Base-by-base conservation (phyloP, 2,797 vertebrate genomes). In the Sebastiscus tertius region DNA sequence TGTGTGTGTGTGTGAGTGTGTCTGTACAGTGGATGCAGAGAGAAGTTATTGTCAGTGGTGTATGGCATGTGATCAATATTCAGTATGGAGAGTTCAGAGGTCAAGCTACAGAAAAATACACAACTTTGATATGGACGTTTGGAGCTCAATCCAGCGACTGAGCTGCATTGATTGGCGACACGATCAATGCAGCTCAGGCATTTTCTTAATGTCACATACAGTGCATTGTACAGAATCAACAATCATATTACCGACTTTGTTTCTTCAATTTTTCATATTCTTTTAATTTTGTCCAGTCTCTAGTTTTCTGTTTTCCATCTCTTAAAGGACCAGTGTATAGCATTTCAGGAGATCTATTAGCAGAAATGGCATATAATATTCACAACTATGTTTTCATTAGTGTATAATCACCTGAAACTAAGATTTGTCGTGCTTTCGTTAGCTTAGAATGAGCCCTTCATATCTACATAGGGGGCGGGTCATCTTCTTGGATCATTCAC, bases 51-150 rank as follows among this genome's bases (percentile, higher is more conserved):
- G 69, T 87, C 84, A 74, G 60, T 72, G 59, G 56, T 71, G 77
- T 85, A 72, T 76, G 63, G 63, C 24, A 27, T 60, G n/a, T 61
- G 81, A 89, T 91, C 88, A 88, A 90, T 92, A 89, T 82, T 81
- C 74, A 80, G 86, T 75, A 54, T 52, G 18, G 33, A 52, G 75
- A 68, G 88, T 76, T 92, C 79, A 87, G 33, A 68, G 84, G 80
- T 86, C 67, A 69, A 27, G 36, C 62, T 79, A 54, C 52, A 56
- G 72, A 83, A 18, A 46, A 46, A 46, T 60, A 39, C 65, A 64
- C 27, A 67, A 72, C 65, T 85, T 75, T 81, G 75, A 80, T 74
- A 42, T 63, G 60, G 60, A 82, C 75, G 62, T 85, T 65, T 72
- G 69, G 70, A 75, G 76, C 64, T 77, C 39, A 77, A 73, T 42